phyloP scores from a whole-genome alignment of 2,797 vertebrate species.

The Coluber constrictor region DNA sequence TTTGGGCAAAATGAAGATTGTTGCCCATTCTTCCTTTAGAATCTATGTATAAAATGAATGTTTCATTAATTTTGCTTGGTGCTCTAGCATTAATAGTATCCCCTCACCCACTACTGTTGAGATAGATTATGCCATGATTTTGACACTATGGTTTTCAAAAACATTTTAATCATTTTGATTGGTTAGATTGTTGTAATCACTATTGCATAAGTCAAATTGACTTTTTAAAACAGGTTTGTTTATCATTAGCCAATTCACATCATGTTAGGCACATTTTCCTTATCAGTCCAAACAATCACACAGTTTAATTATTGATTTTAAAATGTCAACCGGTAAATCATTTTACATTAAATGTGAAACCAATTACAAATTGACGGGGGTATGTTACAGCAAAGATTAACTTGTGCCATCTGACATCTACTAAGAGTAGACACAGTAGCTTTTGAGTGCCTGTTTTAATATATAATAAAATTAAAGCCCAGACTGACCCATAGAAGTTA shows the following conservation, averaged over 20 bases:
- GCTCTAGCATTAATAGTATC: neutral
- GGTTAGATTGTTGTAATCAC: neutral
- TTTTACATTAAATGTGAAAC: neutral
- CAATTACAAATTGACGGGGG: neutral
- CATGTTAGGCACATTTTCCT: neutral
- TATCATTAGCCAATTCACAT: neutral
- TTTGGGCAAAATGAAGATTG: neutral
- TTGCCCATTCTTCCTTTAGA: neutral
- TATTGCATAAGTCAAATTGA: neutral
- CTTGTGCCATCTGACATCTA: neutral
- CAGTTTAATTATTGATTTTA: neutral
- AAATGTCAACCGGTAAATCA: neutral
- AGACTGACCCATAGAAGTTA: neutral
- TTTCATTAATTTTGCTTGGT: slow-evolving; percentile 5
- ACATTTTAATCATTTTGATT: slow-evolving; percentile 6
- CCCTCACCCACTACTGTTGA: neutral
- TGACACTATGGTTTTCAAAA: neutral
- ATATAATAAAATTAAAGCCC: neutral
- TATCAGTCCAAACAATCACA: neutral
- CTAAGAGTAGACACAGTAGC: neutral
- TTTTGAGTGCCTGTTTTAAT: neutral
- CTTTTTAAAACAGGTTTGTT: neutral
- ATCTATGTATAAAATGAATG: neutral
- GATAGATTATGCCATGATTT: neutral
- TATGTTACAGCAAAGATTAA: neutral